A percentile compares a stretch with the other conserved stretches of the same genome.
Evolutionary conservation across 2,113 vertebrate species (phyloP).

Genomic region (Macrotis lagotis): DNA sequence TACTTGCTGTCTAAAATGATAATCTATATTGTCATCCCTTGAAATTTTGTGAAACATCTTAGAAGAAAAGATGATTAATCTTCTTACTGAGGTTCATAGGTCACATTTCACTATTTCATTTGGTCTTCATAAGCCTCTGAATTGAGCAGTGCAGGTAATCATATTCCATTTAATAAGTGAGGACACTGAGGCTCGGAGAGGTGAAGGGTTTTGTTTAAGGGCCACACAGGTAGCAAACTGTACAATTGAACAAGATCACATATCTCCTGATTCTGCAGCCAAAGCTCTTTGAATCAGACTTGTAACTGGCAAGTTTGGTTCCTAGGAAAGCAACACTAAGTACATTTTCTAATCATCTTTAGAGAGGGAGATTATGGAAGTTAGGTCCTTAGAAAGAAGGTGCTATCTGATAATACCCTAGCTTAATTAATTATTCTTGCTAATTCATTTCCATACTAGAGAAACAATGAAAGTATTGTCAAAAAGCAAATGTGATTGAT

Average conservation of each 20-base stretch:
- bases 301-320: background rate
- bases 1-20: background rate
- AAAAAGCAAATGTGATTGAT: background rate
- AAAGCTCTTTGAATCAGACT: background rate
- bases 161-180: background rate
- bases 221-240: background rate
- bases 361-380: background rate
- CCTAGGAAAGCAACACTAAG: background rate
- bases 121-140: background rate
- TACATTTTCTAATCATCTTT: background rate
- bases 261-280: background rate
- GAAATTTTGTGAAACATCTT: slow-evolving; percentile 10
- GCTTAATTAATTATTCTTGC: background rate
- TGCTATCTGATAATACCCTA: background rate
- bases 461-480: background rate
- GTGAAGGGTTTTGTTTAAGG: background rate
- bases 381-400: background rate
- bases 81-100: background rate
- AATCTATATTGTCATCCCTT: background rate
- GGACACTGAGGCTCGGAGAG: background rate
- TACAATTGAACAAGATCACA: too few relatives aligned
- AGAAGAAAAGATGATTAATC: slow-evolving; percentile 29
- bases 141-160: background rate
- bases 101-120: background rate
- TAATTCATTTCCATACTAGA: background rate